Percentiles rank a stretch among this genome's conserved stretches.
Evolutionary conservation across 2,113 vertebrate species (phyloP).

Genomic region (Monopterus albus): DNA sequence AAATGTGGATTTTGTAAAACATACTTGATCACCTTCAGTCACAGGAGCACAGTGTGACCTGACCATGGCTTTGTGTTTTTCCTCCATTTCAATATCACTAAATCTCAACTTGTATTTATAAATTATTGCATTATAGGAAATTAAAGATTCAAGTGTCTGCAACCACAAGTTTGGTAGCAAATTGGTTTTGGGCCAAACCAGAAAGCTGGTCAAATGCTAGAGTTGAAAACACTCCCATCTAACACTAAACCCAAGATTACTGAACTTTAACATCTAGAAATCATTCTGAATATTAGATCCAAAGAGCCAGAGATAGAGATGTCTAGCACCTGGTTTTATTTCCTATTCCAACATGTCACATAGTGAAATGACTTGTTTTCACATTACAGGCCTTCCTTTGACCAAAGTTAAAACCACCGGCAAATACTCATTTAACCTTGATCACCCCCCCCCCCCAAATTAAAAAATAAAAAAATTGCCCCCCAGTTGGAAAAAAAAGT

Average conservation of each 20-base stretch:
- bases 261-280: neutral
- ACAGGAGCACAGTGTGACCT: constrained; percentile 35
- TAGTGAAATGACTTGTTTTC: neutral
- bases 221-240: neutral
- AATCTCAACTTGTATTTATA: constrained; percentile 9
- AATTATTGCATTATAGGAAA: constrained; percentile 62
- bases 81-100: constrained; percentile 31
- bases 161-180: constrained; percentile 18
- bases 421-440: neutral
- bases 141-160: constrained; percentile 25
- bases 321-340: neutral
- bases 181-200: neutral
- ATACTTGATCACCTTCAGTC: constrained; percentile 22
- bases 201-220: constrained; percentile 17
- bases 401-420: neutral
- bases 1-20: constrained; percentile 47
- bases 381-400: neutral
- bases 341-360: constrained; percentile 15
- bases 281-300: neutral
- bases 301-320: no score
- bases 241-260: neutral
- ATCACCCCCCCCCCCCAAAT: no score
- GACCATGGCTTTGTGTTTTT: constrained; percentile 51
- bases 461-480: no score
- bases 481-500: no score